Percentiles rank a stretch among this genome's conserved stretches.
phyloP scores from a whole-genome alignment of 2,797 vertebrate genomes.

The Lacerta bilineata region DNA sequence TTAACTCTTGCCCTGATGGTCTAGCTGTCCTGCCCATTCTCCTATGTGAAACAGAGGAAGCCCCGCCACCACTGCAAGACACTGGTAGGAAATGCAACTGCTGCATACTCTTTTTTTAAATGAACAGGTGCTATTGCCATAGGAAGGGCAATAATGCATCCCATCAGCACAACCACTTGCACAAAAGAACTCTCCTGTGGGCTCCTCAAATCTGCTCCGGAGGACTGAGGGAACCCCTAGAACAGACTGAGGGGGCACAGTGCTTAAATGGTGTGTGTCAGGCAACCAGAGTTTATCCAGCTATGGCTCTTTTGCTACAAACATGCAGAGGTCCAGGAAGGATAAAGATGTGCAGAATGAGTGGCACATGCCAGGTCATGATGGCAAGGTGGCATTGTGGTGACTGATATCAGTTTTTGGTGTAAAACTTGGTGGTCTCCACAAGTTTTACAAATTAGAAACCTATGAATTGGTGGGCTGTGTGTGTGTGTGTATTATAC shows the following conservation, averaged over 20 bases:
- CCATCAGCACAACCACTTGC: no score
- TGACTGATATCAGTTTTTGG: not conserved
- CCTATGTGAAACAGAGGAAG: conserved; percentile 1
- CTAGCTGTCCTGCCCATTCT: not conserved
- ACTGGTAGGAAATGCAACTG: not conserved
- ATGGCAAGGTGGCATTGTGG: no score
- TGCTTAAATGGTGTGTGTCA: not conserved
- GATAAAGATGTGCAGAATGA: not conserved
- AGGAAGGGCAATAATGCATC: not conserved
- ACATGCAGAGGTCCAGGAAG: not conserved
- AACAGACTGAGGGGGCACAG: no score
- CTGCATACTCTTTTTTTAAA: not conserved
- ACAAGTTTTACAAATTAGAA: not conserved
- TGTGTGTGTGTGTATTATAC: no score
- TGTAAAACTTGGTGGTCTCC: not conserved
- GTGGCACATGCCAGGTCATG: no score
- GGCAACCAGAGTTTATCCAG: not conserved
- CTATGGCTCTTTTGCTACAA: not conserved
- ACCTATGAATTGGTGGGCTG: not conserved
- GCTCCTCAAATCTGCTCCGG: no score
- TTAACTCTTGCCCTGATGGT: not conserved
- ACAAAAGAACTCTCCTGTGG: no score
- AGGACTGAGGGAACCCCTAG: no score
- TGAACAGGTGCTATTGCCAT: not conserved
- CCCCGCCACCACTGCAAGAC: not conserved